A percentile compares a stretch with the other conserved stretches of the same genome.
phyloP scores from a whole-genome alignment of 2,797 vertebrate species.

The Tapirus indicus region DNA sequence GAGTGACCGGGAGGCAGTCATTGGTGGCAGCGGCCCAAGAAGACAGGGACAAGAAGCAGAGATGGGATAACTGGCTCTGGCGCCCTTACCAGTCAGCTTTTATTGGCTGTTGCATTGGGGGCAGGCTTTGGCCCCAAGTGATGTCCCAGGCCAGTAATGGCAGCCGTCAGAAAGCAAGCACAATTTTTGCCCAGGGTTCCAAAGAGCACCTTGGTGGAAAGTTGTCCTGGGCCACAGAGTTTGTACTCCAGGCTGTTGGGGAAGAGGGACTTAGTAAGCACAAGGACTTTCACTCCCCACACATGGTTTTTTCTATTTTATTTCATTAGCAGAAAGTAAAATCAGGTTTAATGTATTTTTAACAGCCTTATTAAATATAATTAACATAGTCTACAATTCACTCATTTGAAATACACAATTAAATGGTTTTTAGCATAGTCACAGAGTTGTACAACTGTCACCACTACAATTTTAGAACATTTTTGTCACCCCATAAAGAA shows the following conservation, averaged over 20 bases:
- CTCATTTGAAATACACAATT: background rate
- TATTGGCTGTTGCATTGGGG: background rate
- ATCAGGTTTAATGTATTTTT: background rate
- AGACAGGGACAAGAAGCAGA: background rate
- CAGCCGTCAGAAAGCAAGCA: background rate
- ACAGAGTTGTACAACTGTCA: too few relatives aligned
- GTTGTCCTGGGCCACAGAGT: background rate
- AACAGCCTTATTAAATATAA: background rate
- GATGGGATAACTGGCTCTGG: background rate
- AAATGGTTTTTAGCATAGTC: background rate
- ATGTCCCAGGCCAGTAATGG: background rate
- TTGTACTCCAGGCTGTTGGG: background rate
- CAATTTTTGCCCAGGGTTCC: background rate
- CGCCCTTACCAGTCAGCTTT: background rate
- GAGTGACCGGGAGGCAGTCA: background rate
- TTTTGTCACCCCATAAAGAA: background rate
- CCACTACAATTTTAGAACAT: background rate
- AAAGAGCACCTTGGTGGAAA: background rate
- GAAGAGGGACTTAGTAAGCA: background rate
- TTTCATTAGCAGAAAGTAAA: background rate
- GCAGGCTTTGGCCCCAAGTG: too few relatives aligned
- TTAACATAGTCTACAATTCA: background rate
- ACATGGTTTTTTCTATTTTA: background rate
- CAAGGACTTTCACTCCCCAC: background rate
- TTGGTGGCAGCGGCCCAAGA: background rate